Base-by-base conservation (phyloP, 2,888 invertebrate genomes). In the Platycheirus rosarum region DNA sequence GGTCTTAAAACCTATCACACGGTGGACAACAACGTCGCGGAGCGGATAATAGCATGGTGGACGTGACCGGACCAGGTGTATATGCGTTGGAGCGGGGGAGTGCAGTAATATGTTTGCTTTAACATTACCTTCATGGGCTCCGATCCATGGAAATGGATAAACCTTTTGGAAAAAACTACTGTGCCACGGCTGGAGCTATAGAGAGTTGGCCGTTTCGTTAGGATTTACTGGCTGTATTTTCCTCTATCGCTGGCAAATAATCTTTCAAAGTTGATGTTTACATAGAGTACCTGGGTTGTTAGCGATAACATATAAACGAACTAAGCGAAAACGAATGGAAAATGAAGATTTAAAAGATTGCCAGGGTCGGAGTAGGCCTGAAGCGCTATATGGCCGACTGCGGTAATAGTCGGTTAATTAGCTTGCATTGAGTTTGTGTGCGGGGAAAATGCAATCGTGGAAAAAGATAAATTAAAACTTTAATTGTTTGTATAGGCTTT, bases 221-320 rank as follows among this genome's bases (percentile, higher is more conserved):
- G 79, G n/a, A 75, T 69, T 79, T 79, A 79, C 66, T 55, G 65
- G 71, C 60, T 77, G 76, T 66, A 66, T 68, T 78, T 57, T 44
- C 29, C 65, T 68, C 76, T 82, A 76, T 82, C 80, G 66, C 53
- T 66, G 53, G 66, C 51, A 82, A 82, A 60, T 82, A 82, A 82
- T 82, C 80, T n/a, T n/a, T 82, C 66, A 63, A 76, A 70, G 60
- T 68, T 66, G 70, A 42, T 76, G 80, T 76, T 82, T 82, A 82
- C 80, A 82, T 55, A 76, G 76, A 66, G 71, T 82, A 82, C 80
- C 75, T 80, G 75, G 63, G 75, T 80, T 75, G 80, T 75, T 75
- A 60, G 51, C 65, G 80, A 80, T 80, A 76, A 76, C n/a, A n/a
- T n/a, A n/a, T 70, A 74, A 76, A 66, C 53, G 46, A 66, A 76